Evolutionary conservation across 2,113 vertebrate genomes (phyloP).

Genomic region (Actenoides hombroni): DNA sequence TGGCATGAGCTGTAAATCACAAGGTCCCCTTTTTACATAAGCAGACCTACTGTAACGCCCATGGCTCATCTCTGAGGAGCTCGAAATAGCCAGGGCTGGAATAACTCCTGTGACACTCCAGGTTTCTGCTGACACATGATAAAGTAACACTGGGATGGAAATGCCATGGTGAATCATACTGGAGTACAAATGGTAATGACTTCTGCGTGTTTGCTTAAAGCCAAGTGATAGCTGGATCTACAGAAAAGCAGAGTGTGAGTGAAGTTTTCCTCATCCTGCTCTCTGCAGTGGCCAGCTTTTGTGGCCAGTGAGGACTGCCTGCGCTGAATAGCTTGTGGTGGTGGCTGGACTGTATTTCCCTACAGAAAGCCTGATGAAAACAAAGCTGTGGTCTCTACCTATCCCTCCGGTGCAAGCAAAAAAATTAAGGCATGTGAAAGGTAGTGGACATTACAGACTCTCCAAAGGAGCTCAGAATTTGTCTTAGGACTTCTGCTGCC

Average conservation of each 20-base stretch:
- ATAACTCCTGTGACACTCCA: neutral
- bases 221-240: neutral
- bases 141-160: conserved; percentile 2
- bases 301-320: neutral
- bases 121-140: neutral
- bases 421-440: neutral
- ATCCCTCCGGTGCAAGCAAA: neutral
- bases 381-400: neutral
- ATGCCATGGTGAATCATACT: neutral
- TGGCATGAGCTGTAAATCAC: neutral
- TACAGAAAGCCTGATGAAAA: neutral
- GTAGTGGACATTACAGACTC: neutral
- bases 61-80: neutral
- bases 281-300: neutral
- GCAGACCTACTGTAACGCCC: conserved; percentile 10
- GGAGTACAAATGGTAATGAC: neutral
- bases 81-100: conserved; percentile 18
- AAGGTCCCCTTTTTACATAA: neutral
- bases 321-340: neutral
- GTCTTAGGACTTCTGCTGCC: neutral
- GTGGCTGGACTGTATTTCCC: neutral
- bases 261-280: neutral
- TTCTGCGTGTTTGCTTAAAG: neutral
- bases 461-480: neutral
- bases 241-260: neutral